Evolutionary conservation across 2,797 vertebrate species (phyloP).

Genomic region (Poecilia wingei): DNA sequence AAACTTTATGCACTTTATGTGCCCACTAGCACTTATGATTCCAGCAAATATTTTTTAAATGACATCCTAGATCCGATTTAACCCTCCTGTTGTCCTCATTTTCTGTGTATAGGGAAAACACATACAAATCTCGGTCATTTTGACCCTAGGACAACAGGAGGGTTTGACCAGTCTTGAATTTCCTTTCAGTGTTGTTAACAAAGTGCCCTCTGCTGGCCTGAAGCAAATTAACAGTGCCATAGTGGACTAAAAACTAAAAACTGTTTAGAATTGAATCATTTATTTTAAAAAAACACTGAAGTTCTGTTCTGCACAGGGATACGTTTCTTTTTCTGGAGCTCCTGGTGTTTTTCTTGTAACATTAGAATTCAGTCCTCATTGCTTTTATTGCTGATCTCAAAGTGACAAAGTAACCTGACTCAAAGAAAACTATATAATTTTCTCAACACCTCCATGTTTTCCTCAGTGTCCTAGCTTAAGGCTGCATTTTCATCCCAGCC

Average conservation of each 20-base stretch:
- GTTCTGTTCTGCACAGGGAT: neutral
- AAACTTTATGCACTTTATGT: neutral
- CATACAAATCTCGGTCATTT: no score
- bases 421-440: neutral
- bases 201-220: conserved; percentile 64
- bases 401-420: neutral
- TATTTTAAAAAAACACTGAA: neutral
- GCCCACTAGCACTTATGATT: neutral
- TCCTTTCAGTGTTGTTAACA: conserved; percentile 19
- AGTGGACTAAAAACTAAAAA: neutral
- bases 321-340: neutral
- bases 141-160: no score
- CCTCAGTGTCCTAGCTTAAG: neutral
- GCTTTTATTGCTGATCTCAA: neutral
- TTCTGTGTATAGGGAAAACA: no score
- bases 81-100: neutral
- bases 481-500: neutral
- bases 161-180: conserved; percentile 15
- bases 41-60: neutral
- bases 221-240: neutral
- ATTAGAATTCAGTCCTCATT: neutral
- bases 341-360: neutral
- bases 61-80: neutral
- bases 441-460: neutral
- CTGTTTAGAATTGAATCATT: neutral